A percentile compares a stretch with the other conserved stretches of the same genome.
Conservation (phyloP, 2,888 invertebrate genomes). For the Trissolcus japonicus region DNA sequence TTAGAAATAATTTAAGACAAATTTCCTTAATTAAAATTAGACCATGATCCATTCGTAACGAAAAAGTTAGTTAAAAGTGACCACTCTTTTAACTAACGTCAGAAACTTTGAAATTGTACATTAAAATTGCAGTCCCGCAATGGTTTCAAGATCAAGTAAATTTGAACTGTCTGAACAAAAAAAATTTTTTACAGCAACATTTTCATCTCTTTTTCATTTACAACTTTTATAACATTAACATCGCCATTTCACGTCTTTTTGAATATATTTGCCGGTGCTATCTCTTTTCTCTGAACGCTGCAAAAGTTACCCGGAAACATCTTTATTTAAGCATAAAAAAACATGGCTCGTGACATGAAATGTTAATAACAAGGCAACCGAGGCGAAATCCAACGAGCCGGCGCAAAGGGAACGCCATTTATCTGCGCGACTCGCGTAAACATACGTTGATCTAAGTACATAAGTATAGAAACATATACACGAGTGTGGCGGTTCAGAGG, state of each 20-base stretch:
- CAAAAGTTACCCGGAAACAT: neutral
- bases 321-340: conserved; percentile 18
- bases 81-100: no score
- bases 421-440: conserved; percentile 37
- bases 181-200: conserved; percentile 1
- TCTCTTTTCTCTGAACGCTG: neutral
- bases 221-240: neutral
- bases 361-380: conserved; percentile 29
- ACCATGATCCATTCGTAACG: no score
- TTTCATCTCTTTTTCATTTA: neutral
- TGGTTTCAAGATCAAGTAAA: no score
- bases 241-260: conserved; percentile 1
- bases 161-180: no score
- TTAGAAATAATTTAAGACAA: no score
- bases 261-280: neutral
- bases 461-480: conserved; percentile 38
- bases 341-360: conserved; percentile 13
- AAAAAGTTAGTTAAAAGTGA: no score
- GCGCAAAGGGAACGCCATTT: conserved; percentile 25
- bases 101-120: no score
- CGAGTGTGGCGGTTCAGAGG: conserved; percentile 8
- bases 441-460: conserved; percentile 36
- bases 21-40: no score
- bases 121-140: no score
- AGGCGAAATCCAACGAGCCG: conserved; percentile 8